Conservation (phyloP, 2,797 vertebrate species). For the Acestrorhynchus altus region DNA sequence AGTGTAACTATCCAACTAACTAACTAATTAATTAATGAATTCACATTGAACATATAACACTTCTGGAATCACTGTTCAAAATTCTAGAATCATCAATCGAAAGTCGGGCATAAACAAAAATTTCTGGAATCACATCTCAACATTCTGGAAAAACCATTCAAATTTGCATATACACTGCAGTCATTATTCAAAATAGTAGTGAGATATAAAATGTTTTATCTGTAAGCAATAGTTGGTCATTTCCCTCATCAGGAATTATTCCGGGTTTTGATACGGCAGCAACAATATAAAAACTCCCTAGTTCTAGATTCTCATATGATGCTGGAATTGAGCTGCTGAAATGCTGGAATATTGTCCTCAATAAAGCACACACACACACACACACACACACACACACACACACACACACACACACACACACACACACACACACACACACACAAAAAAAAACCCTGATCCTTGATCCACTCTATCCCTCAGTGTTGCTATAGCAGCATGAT, state of each 20-base stretch:
- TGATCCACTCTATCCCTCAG: not conserved
- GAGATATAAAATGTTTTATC: too few relatives aligned
- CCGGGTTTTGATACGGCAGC: too few relatives aligned
- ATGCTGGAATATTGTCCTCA: too few relatives aligned
- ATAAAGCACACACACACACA: conserved; percentile 55
- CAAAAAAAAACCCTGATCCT: not conserved
- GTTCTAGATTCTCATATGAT: too few relatives aligned
- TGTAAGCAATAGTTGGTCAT: too few relatives aligned
- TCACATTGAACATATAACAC: too few relatives aligned
- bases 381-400: conserved; percentile 25
- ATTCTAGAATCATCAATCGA: not conserved
- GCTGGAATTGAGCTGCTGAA: too few relatives aligned
- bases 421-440: conserved; percentile 9
- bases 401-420: not conserved
- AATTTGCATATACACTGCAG: not conserved
- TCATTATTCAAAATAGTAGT: not conserved
- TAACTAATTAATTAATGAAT: too few relatives aligned
- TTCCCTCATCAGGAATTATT: too few relatives aligned
- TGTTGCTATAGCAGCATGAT: conserved; percentile 33
- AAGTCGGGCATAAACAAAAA: not conserved
- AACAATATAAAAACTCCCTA: too few relatives aligned
- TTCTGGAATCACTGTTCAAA: not conserved
- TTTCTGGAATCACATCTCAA: not conserved
- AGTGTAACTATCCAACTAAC: too few relatives aligned
- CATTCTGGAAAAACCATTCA: too few relatives aligned